These are phyloP conservation scores for Orthosia gothica DNA, from an alignment of 2,888 invertebrate genomes.

Conservation along the genomic window DNA sequence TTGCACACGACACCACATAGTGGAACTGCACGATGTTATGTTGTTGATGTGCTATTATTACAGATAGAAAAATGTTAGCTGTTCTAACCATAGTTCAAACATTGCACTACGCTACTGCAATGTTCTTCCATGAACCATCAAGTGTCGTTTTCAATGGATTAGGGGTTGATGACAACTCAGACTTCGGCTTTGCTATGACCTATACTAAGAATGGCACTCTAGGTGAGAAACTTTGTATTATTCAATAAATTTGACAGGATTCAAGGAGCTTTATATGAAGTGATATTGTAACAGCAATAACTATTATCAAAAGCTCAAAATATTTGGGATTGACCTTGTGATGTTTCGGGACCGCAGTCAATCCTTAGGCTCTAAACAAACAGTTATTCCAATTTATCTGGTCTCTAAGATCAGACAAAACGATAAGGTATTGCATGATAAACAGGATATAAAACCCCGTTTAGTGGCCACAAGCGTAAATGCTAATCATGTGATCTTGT, in stretches of 20 bases:
- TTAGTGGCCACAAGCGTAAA: not conserved
- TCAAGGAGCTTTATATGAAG: too few species aligned
- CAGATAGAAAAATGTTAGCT: constrained; percentile 36
- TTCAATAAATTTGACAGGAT: too few species aligned
- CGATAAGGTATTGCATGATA: not conserved
- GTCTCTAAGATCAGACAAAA: not conserved
- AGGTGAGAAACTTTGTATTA: too few species aligned
- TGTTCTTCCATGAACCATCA: constrained; percentile 55
- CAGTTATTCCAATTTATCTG: too few species aligned
- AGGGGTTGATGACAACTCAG: not conserved
- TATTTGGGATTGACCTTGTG: too few species aligned
- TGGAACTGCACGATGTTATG: not conserved
- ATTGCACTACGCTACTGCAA: constrained; percentile 23
- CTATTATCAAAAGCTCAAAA: too few species aligned
- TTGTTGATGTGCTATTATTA: not conserved
- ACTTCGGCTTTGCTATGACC: constrained; percentile 61
- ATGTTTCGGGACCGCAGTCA: too few species aligned
- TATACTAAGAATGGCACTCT: constrained; percentile 5
- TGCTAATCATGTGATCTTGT: too few species aligned
- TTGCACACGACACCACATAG: too few species aligned
- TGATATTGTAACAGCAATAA: too few species aligned
- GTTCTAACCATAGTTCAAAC: constrained; percentile 1
- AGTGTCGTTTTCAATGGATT: constrained; percentile 15
- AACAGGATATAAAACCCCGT: not conserved
- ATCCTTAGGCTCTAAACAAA: too few species aligned